These are phyloP conservation scores for Emesis furor DNA, from an alignment of 2,888 invertebrate species.

Conservation along the genomic window DNA sequence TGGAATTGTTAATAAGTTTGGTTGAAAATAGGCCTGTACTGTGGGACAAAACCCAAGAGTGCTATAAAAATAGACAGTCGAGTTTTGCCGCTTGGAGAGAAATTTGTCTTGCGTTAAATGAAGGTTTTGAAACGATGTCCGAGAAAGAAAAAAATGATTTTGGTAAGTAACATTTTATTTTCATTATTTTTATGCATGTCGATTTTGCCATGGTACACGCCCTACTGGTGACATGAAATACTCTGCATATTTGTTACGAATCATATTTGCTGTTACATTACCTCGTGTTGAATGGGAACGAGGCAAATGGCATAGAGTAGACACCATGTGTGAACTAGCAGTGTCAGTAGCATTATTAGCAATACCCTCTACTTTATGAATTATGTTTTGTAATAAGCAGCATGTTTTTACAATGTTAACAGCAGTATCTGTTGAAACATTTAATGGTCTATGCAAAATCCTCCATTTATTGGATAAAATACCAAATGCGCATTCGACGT, in stretches of 20 bases:
- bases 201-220: conserved; percentile 55
- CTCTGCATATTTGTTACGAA: conserved; percentile 71
- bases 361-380: conserved; percentile 62
- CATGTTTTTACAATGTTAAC: conserved; percentile 69
- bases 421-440: conserved; percentile 58
- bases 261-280: conserved; percentile 65
- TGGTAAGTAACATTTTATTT: not conserved
- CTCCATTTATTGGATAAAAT: conserved; percentile 58
- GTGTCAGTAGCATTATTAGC: conserved; percentile 69
- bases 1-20: conserved; percentile 74
- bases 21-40: conserved; percentile 74
- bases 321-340: conserved; percentile 64
- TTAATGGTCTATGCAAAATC: conserved; percentile 60
- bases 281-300: conserved; percentile 58
- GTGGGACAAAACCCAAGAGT: conserved; percentile 74
- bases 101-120: conserved; percentile 56
- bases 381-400: conserved; percentile 54
- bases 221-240: conserved; percentile 72
- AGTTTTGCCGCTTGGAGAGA: conserved; percentile 71
- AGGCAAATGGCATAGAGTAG: conserved; percentile 68
- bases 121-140: conserved; percentile 46
- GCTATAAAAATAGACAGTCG: conserved; percentile 72
- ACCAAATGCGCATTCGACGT: conserved; percentile 63
- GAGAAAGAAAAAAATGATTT: conserved; percentile 67
- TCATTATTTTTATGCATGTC: too few species aligned